Percentiles rank a stretch among this genome's conserved stretches.
phyloP scores from a whole-genome alignment of 1,140 invertebrate genomes.

The Lasioglossum albipes region DNA sequence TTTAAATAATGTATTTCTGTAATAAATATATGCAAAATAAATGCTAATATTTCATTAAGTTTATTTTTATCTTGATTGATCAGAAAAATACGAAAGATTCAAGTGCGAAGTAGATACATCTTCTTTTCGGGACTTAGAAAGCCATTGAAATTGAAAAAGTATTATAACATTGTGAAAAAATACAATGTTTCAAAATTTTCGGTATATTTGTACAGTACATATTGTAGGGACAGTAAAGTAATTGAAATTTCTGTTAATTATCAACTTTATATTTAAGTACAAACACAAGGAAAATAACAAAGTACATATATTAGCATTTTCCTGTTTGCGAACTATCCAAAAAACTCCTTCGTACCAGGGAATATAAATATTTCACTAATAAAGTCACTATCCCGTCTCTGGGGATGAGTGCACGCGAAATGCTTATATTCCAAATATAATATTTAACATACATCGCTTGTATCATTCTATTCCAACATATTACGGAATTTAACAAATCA shows the following conservation, averaged over 20 bases:
- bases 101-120: conserved; percentile 20
- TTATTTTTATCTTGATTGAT: conserved; percentile 52
- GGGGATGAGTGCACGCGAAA: conserved; percentile 75
- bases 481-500: conserved; percentile 43
- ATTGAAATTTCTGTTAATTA: background rate
- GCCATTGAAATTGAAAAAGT: conserved; percentile 1
- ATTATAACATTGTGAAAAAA: background rate
- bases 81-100: conserved; percentile 48
- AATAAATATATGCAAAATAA: conserved; percentile 28
- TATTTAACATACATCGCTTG: conserved; percentile 29
- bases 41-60: conserved; percentile 50
- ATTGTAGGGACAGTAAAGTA: background rate
- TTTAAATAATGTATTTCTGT: background rate
- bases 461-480: conserved; percentile 45
- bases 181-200: too few species aligned
- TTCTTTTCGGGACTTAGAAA: background rate
- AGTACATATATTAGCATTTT: conserved; percentile 5
- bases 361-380: conserved; percentile 74
- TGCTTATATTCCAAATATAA: conserved; percentile 67
- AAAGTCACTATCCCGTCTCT: conserved; percentile 76
- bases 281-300: conserved; percentile 18
- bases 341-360: conserved; percentile 33
- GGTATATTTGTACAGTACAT: background rate
- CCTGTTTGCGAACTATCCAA: background rate
- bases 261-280: conserved; percentile 15